phyloP scores from a whole-genome alignment of 1,140 invertebrate genomes.

The Drosophila pandora region DNA sequence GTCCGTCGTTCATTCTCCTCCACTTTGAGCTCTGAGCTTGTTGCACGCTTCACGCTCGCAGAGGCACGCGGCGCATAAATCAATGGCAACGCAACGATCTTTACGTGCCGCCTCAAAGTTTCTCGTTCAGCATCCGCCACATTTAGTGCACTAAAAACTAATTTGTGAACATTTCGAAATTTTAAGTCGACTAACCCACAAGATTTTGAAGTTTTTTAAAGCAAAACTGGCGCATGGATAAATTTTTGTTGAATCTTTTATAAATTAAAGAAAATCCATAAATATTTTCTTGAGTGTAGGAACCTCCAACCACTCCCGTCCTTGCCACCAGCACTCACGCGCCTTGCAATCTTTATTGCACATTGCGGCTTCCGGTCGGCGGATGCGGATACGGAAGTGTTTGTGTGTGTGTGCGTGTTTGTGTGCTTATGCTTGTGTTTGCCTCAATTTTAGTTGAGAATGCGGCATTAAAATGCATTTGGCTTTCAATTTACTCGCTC shows the following conservation, averaged over 20 bases:
- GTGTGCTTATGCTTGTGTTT: conserved; percentile 28
- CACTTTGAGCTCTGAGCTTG: conserved; percentile 48
- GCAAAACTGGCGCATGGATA: background rate
- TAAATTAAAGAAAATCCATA: background rate
- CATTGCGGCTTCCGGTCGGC: conserved; percentile 65
- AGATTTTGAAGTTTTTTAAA: background rate
- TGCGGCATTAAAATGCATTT: conserved; percentile 80
- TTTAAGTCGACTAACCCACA: background rate
- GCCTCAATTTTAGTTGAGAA: conserved; percentile 68
- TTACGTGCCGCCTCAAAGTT: conserved; percentile 69
- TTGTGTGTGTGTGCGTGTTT: conserved; percentile 28
- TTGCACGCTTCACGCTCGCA: conserved; percentile 73
- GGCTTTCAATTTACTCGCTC: conserved; percentile 72
- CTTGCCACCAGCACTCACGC: conserved; percentile 42
- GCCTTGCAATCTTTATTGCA: conserved; percentile 72
- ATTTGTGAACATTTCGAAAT: background rate
- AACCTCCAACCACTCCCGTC: conserved; percentile 5
- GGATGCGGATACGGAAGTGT: conserved; percentile 40
- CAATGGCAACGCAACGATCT: conserved; percentile 81
- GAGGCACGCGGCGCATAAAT: conserved; percentile 76
- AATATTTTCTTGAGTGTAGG: conserved; percentile 1
- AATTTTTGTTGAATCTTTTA: background rate
- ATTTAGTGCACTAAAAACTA: conserved; percentile 3
- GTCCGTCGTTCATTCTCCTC: conserved; percentile 19
- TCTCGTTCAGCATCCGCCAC: conserved; percentile 32